A percentile compares a stretch with the other conserved stretches of the same genome.
Conservation (phyloP, 2,888 invertebrate species). For the Ligdia adustata region DNA sequence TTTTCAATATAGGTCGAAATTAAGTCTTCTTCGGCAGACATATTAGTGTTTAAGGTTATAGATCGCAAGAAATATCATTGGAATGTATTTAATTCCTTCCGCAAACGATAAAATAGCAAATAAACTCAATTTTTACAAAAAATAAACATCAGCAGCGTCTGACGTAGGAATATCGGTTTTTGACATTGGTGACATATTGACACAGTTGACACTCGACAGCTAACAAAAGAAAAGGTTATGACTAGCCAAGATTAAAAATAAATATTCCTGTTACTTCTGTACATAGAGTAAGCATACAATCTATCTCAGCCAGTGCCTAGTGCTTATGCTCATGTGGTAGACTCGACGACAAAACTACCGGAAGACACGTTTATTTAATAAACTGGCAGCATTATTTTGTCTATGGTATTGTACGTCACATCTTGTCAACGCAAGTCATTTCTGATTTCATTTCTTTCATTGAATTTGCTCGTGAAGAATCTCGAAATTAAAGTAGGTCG, state of each 20-base stretch:
- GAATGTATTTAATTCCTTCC: conserved; percentile 34
- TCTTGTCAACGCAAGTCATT: conserved; percentile 42
- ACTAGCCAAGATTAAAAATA: not conserved
- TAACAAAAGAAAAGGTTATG: too few species aligned
- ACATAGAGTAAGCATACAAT: not conserved
- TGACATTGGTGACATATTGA: not conserved
- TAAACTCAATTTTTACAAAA: conserved; percentile 50
- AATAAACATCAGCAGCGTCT: conserved; percentile 44
- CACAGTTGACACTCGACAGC: not conserved
- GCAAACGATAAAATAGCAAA: conserved; percentile 52
- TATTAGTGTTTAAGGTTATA: conserved; percentile 44
- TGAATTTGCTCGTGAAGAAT: conserved; percentile 48
- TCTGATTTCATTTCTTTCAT: conserved; percentile 46
- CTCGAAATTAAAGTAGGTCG: conserved; percentile 71
- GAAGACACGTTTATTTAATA: not conserved
- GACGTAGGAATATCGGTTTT: conserved; percentile 1
- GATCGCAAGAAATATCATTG: conserved; percentile 40
- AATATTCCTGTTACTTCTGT: too few species aligned
- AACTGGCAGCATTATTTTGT: conserved; percentile 43
- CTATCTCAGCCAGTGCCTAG: conserved; percentile 1
- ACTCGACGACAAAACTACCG: too few species aligned
- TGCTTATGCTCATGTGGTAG: conserved; percentile 5
- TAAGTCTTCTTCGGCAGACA: conserved; percentile 56
- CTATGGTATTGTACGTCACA: conserved; percentile 43
- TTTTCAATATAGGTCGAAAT: conserved; percentile 52